These are phyloP conservation scores for Lophura nycthemera DNA, from an alignment of 2,113 vertebrate genomes.

Conservation along the genomic window DNA sequence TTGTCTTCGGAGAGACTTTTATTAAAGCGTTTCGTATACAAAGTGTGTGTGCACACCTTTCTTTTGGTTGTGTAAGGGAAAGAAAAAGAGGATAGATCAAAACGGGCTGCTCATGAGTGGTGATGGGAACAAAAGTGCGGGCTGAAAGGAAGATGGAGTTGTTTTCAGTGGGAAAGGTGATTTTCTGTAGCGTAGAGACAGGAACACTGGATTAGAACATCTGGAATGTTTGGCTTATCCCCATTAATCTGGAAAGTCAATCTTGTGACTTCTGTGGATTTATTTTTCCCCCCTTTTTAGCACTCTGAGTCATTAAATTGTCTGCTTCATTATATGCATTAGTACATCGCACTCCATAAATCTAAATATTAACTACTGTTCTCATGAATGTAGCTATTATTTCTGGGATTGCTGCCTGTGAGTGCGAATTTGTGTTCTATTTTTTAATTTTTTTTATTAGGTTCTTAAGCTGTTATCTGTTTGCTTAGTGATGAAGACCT, in stretches of 20 bases:
- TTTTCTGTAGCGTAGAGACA: neutral
- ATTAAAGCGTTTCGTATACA: neutral
- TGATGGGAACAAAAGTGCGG: neutral
- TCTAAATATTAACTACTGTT: slow-evolving; percentile 20
- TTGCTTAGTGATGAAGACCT: neutral
- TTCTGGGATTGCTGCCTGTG: slow-evolving; percentile 23
- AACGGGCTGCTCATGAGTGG: neutral
- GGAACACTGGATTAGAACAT: slow-evolving; percentile 32
- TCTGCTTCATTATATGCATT: slow-evolving; percentile 50
- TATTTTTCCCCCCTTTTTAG: slow-evolving; percentile 31
- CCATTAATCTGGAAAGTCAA: slow-evolving; percentile 47
- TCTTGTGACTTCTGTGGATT: slow-evolving; percentile 43
- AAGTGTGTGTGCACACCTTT: neutral
- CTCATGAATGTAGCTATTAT: slow-evolving; percentile 28
- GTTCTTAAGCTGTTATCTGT: neutral
- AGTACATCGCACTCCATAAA: slow-evolving; percentile 52
- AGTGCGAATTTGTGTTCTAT: neutral
- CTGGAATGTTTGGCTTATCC: slow-evolving; percentile 57
- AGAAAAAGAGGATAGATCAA: neutral
- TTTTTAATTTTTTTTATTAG: neutral
- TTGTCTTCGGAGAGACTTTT: slow-evolving; percentile 13
- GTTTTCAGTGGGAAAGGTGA: slow-evolving; percentile 23
- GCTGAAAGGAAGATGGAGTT: neutral
- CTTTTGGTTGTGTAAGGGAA: neutral
- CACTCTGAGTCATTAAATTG: slow-evolving; percentile 56